phyloP scores from a whole-genome alignment of 2,797 vertebrate species.

The Oreochromis grahami region DNA sequence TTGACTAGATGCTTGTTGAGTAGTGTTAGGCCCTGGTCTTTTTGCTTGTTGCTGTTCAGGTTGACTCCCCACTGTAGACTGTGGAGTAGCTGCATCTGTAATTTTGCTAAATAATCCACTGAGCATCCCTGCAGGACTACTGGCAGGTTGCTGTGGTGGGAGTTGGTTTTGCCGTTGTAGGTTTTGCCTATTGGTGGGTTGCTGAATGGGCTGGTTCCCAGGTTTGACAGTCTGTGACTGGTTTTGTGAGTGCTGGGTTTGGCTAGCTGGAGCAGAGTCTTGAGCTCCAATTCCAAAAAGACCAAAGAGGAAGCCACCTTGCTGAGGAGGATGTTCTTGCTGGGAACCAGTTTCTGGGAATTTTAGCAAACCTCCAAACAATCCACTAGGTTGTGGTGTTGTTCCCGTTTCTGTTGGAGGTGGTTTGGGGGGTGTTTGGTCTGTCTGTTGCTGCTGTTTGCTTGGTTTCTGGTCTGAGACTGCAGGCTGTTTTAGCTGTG shows the following conservation, averaged over 20 bases:
- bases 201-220: conserved; percentile 31
- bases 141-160: conserved; percentile 58
- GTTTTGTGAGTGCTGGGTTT: conserved; percentile 13
- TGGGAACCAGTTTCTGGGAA: conserved; percentile 68
- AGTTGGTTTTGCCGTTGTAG: conserved; percentile 56
- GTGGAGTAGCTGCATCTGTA: conserved; percentile 52
- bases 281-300: conserved; percentile 70
- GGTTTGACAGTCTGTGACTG: conserved; percentile 23
- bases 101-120: conserved; percentile 77
- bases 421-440: conserved; percentile 6
- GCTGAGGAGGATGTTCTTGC: conserved; percentile 52
- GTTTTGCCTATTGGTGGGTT: conserved; percentile 57
- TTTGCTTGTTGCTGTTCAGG: conserved; percentile 43
- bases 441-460: conserved; percentile 27
- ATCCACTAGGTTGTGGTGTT: conserved; percentile 57
- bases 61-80: conserved; percentile 35
- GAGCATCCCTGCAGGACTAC: conserved; percentile 65
- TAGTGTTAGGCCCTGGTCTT: conserved; percentile 27
- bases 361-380: conserved; percentile 79
- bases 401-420: conserved; percentile 15
- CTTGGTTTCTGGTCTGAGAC: conserved; percentile 23
- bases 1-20: conserved; percentile 60
- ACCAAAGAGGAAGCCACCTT: conserved; percentile 74
- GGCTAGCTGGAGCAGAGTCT: conserved; percentile 47
- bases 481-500: conserved; percentile 9